Evolutionary conservation across 1,140 invertebrate species (phyloP), one percentile per base, ranked within the genome.

Genomic region (Archegozetes longisetosus): DNA sequence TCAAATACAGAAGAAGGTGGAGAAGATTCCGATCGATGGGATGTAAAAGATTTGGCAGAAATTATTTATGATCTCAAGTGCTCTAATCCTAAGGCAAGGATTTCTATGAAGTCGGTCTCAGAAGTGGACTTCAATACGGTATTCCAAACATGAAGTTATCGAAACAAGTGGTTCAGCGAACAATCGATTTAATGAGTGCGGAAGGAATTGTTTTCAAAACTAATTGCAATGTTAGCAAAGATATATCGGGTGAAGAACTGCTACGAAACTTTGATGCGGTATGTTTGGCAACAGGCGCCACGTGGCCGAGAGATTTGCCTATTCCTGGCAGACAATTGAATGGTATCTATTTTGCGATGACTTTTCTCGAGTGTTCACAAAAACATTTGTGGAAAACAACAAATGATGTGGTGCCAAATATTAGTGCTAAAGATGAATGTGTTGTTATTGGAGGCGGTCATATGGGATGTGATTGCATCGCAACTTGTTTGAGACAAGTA

Each of bases 391-490:
- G 86, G 72, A 2, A 28, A 1, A 32, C 51, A 32, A 52, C 58
- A 28, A 17, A 46, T 26, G 6, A 27, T 2, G 22, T 28, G 4
- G 23, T 46, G 2, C 27, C 49, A 17, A 54, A 48, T 1, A 78
- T 88, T 29, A 79, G 82, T 47, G 94, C 95, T 20, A 86, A 91
- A 69, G 88, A 86, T 66, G 97, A 96, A 72, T 78, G 95, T 73
- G 92, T 99, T 3, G 83, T 99, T 59, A 93, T 99, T 66, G 95
- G 95, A 23, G 95, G 95, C 14, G 95, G 95, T 26, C 95, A 99
- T 71, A 99, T 95, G n/a, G 95, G 95, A 0, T 94, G 89, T 74
- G 95, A 99, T 78, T 99, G 95, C 70, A 98, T 99, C 72, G 95
- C 88, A 46, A 98, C 95, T 1, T 93, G 91, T 2, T 77, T 98